Evolutionary conservation across 2,888 invertebrate genomes (phyloP), one percentile per base, ranked within the genome.

Genomic region (Andrena haemorrhoa): DNA sequence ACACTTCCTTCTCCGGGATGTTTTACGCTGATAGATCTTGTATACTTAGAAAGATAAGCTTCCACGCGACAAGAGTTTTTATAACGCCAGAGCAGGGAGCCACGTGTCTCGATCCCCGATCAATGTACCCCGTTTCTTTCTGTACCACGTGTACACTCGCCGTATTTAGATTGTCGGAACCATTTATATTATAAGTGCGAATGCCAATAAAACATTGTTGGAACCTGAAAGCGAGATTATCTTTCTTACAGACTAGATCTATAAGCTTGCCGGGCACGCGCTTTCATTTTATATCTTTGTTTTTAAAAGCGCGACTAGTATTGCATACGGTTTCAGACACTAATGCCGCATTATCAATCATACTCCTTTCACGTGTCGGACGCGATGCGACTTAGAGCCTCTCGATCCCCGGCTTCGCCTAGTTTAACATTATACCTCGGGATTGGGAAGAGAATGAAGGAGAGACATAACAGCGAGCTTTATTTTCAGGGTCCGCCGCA

Each of bases 131-230:
- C 16, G 41, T 74, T 23, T 16, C 16, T 78, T 74, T 86, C 75
- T 71, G 82, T 87, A 89, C 75, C 60, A 33, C 41, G 35, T 81
- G 81, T 86, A 79, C 83, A 70, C 35, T 66, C 75, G 75, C 47
- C 31, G 51, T 71, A 65, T 61, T 75, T 82, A 76, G 79, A 87
- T 61, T 87, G 64, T 83, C 78, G 76, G 41, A 75, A 83, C 10
- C 76, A 86, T 89, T 41, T 90, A 90, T 89, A 86, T 84, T 86
- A 87, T 77, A 83, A 77, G 74, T 82, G 86, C 79, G 84, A 89
- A 87, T 92, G 89, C 90, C 89, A 93, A 93, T 93, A 93, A 93
- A 92, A 86, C 74, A 85, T 85, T 90, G 82, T 90, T 90, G 83
- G 74, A 90, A 91, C 88, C 73, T 63, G 78, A 80, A 73, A 77